These are phyloP conservation scores for Lycocerus yunnanus DNA, from an alignment of 2,888 invertebrate genomes.

Conservation along the genomic window DNA sequence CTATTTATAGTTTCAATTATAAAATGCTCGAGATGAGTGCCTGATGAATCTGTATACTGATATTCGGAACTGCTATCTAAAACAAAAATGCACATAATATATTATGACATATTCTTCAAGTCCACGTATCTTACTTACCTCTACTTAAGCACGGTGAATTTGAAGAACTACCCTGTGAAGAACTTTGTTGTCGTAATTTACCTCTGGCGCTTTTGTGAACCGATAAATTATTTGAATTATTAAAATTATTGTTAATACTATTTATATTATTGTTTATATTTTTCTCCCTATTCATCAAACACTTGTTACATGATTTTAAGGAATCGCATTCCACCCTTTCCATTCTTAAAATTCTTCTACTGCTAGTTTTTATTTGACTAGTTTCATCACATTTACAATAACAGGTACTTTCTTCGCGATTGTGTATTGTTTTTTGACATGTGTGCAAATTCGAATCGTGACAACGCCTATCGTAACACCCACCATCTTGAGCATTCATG, in stretches of 20 bases:
- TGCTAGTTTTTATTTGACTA: conserved; percentile 54
- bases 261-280: conserved; percentile 48
- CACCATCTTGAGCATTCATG: conserved; percentile 4
- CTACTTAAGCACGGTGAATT: conserved; percentile 63
- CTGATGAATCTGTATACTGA: conserved; percentile 73
- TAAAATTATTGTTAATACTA: conserved; percentile 46
- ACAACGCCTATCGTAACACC: conserved; percentile 9
- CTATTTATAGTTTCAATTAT: conserved; percentile 90
- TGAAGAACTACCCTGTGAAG: conserved; percentile 56
- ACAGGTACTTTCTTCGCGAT: conserved; percentile 9
- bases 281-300: conserved; percentile 45
- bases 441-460: neutral
- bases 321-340: conserved; percentile 34
- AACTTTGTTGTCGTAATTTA: conserved; percentile 53
- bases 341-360: conserved; percentile 40
- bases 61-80: conserved; percentile 76
- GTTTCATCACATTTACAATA: conserved; percentile 37
- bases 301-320: conserved; percentile 45
- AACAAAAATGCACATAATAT: conserved; percentile 30
- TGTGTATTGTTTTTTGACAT: conserved; percentile 13
- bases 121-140: conserved; percentile 57
- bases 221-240: conserved; percentile 45
- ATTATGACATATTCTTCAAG: too few relatives aligned
- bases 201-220: conserved; percentile 46
- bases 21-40: conserved; percentile 84